A percentile compares a stretch with the other conserved stretches of the same genome.
These are phyloP conservation scores for Sympetrum striolatum DNA, from an alignment of 2,888 invertebrate genomes.

Conservation along the genomic window DNA sequence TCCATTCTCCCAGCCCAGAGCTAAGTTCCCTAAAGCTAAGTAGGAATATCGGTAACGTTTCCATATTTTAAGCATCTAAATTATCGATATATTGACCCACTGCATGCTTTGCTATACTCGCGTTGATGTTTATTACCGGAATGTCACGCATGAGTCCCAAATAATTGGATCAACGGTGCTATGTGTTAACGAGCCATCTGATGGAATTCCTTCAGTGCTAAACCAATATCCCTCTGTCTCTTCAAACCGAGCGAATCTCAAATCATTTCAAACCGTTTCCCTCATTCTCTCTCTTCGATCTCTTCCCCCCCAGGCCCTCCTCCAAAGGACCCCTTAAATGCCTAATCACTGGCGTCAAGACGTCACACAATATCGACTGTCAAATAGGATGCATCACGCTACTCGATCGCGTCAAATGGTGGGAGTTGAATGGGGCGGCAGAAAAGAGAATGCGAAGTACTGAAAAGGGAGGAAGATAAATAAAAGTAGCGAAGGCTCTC, in stretches of 20 bases:
- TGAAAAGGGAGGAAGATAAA: not conserved
- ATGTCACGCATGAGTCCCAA: not conserved
- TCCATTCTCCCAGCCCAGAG: too few relatives aligned
- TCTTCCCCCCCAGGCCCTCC: not conserved
- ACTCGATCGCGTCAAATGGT: not conserved
- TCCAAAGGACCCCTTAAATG: not conserved
- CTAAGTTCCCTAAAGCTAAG: too few relatives aligned
- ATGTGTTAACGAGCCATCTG: not conserved
- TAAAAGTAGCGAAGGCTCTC: not conserved
- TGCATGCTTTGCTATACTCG: not conserved
- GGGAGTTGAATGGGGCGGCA: not conserved
- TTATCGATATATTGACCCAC: not conserved
- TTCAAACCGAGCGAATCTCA: not conserved
- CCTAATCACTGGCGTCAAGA: not conserved
- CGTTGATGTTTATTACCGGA: not conserved
- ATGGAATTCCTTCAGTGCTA: slow-evolving; percentile 1
- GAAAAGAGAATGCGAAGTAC: not conserved
- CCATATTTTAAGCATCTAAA: not conserved
- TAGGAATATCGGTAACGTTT: too few relatives aligned
- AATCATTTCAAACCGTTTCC: not conserved
- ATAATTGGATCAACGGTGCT: slow-evolving; percentile 14
- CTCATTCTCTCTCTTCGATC: too few relatives aligned
- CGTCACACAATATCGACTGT: not conserved
- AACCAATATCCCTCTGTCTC: not conserved
- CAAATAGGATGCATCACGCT: not conserved